A percentile compares a stretch with the other conserved stretches of the same genome.
These are phyloP conservation scores for Pristionchus mayeri DNA, from an alignment of 2,888 invertebrate species.

Conservation along the genomic window DNA sequence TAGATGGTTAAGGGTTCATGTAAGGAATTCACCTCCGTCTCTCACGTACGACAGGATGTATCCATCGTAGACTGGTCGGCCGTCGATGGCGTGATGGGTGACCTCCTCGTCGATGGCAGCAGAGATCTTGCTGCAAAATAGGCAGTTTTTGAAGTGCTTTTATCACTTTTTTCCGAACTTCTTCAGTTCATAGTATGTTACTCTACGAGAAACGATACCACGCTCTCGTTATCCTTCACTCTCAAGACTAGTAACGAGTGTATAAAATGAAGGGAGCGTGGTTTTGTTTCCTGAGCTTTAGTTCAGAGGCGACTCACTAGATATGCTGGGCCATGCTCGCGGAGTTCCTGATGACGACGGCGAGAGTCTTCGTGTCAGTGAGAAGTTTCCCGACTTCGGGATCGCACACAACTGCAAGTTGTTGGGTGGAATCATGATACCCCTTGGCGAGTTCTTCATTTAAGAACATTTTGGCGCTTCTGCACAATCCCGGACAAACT, in stretches of 20 bases:
- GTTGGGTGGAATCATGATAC: too few relatives aligned
- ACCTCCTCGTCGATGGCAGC: conserved; percentile 32
- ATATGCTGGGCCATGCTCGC: conserved; percentile 59
- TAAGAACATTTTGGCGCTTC: too few relatives aligned
- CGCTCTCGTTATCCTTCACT: too few relatives aligned
- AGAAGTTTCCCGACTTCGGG: conserved; percentile 60
- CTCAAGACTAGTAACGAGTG: too few relatives aligned
- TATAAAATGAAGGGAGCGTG: too few relatives aligned
- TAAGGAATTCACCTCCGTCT: conserved; percentile 23
- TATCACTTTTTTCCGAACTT: neutral
- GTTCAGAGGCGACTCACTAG: neutral
- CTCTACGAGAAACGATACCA: too few relatives aligned
- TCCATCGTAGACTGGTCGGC: conserved; percentile 36
- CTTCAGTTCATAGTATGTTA: too few relatives aligned
- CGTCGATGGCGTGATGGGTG: conserved; percentile 8
- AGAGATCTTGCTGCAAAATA: conserved; percentile 1
- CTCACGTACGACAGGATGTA: conserved; percentile 35
- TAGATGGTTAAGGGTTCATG: too few relatives aligned
- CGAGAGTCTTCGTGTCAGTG: conserved; percentile 62
- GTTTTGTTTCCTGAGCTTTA: neutral
- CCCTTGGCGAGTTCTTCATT: too few relatives aligned
- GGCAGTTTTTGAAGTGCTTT: neutral
- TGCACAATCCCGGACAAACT: too few relatives aligned
- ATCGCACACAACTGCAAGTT: conserved; percentile 64
- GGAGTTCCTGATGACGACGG: conserved; percentile 59